phyloP scores from a whole-genome alignment of 2,888 invertebrate species.

The Orthosia cruda region DNA sequence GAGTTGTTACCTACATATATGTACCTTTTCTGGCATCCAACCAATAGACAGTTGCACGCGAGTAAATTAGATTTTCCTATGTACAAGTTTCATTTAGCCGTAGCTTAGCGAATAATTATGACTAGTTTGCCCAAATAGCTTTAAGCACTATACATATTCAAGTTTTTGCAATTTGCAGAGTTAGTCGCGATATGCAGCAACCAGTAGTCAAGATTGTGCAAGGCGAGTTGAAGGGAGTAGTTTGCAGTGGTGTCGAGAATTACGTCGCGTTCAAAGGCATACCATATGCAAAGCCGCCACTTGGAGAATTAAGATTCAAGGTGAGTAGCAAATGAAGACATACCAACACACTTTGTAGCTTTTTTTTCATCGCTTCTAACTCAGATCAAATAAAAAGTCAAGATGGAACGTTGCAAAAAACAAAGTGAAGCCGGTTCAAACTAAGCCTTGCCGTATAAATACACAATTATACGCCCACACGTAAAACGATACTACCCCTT shows the following conservation, averaged over 20 bases:
- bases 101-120: conserved; percentile 29
- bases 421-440: no score
- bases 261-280: conserved; percentile 91
- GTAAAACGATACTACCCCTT: no score
- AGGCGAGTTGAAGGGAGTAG: conserved; percentile 82
- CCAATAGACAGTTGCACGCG: conserved; percentile 52
- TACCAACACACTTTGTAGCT: conserved; percentile 66
- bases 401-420: no score
- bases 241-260: conserved; percentile 75
- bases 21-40: conserved; percentile 54
- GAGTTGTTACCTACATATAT: background rate
- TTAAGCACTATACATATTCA: conserved; percentile 5
- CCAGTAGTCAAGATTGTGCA: conserved; percentile 79
- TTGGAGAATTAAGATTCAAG: conserved; percentile 92
- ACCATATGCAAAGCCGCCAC: conserved; percentile 92
- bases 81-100: conserved; percentile 40
- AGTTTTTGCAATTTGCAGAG: conserved; percentile 67
- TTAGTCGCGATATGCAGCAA: conserved; percentile 74
- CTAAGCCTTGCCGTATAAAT: no score
- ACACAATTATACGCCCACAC: no score
- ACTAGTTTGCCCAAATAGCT: conserved; percentile 15
- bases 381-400: no score
- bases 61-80: conserved; percentile 30
- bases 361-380: conserved; percentile 72
- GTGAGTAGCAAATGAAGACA: conserved; percentile 82